Conservation (phyloP, 2,888 invertebrate genomes). For the Monoplex corrugatus region DNA sequence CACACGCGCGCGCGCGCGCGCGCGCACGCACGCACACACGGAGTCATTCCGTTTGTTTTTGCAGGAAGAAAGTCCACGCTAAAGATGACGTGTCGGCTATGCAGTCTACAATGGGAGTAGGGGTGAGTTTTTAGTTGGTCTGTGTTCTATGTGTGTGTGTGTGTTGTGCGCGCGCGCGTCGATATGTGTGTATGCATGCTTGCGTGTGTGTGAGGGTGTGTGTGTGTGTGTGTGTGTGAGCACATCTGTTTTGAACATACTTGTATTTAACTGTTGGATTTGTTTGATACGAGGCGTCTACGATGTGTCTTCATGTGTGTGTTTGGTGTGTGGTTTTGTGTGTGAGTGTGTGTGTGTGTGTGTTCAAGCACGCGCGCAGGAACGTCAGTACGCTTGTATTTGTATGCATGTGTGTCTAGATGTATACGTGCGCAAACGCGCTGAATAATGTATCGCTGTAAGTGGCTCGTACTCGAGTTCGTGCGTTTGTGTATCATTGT, state of each 20-base stretch:
- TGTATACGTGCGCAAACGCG: too few relatives aligned
- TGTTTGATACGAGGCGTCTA: too few relatives aligned
- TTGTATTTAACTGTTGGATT: too few relatives aligned
- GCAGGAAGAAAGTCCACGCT: conserved; percentile 82
- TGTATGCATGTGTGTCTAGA: too few relatives aligned
- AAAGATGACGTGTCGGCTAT: conserved; percentile 84
- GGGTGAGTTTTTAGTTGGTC: conserved; percentile 60
- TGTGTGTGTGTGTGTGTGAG: background rate
- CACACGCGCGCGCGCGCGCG: background rate
- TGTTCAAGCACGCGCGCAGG: background rate
- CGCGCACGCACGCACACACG: background rate
- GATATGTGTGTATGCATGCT: background rate
- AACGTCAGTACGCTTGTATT: background rate
- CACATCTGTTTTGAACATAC: too few relatives aligned
- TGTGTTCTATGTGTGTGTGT: background rate
- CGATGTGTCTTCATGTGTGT: too few relatives aligned
- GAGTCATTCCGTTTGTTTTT: background rate
- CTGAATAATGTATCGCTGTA: too few relatives aligned
- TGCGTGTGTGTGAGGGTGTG: background rate
- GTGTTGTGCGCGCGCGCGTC: too few relatives aligned
- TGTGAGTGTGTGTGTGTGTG: background rate
- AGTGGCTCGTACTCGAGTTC: too few relatives aligned
- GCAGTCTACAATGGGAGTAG: conserved; percentile 74
- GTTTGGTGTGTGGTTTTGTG: too few relatives aligned
- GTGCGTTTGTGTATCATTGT: too few relatives aligned